These are phyloP conservation scores for Lepidocyrtoides sp. DNA, from an alignment of 2,888 invertebrate species.

Conservation along the genomic window DNA sequence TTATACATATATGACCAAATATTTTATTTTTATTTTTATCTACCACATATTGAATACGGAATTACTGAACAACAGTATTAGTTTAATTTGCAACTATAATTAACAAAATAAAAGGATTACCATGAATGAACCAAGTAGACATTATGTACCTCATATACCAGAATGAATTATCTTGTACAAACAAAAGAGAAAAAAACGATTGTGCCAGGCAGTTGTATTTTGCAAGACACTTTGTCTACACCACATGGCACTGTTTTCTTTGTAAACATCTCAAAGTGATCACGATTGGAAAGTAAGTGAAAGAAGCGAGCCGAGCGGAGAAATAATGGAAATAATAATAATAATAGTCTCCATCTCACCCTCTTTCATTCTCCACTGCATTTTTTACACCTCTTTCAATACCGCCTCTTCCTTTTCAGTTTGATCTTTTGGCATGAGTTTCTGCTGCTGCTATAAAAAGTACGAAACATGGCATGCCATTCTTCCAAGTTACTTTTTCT, in stretches of 20 bases:
- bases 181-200: conserved; percentile 6
- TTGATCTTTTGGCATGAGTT: background rate
- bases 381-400: conserved; percentile 32
- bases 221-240: conserved; percentile 76
- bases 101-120: no score
- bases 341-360: background rate
- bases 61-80: no score
- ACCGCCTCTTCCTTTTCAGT: background rate
- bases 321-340: conserved; percentile 4
- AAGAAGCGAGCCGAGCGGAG: background rate
- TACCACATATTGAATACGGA: no score
- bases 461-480: background rate
- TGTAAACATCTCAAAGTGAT: conserved; percentile 78
- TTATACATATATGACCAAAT: no score
- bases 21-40: no score
- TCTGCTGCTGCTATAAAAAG: background rate
- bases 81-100: no score
- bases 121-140: background rate
- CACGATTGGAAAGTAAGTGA: conserved; percentile 6
- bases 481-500: no score
- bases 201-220: no score
- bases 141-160: no score
- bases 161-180: conserved; percentile 42
- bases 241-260: conserved; percentile 85
- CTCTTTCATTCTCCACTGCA: background rate